Evolutionary conservation across 92 coral and sea anemone genomes (phyloP).

Genomic region (Montipora capitata): DNA sequence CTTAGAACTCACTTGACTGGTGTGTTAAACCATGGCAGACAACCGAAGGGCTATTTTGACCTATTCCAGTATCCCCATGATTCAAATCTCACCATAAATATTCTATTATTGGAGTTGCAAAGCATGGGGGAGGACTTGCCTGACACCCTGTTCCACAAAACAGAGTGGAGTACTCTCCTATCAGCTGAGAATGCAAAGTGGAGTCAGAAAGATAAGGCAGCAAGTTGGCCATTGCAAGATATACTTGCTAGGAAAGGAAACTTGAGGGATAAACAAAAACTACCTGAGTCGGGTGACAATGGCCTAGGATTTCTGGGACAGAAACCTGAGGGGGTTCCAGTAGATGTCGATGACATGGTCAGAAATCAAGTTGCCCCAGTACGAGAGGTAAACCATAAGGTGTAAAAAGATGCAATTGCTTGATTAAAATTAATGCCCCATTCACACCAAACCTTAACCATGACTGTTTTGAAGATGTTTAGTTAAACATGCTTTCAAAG

Average conservation of each 20-base stretch:
- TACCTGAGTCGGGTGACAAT: constrained; percentile 5
- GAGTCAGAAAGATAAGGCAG: constrained; percentile 22
- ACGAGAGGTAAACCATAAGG: constrained; percentile 36
- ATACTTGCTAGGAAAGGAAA: not conserved
- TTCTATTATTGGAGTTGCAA: constrained; percentile 65
- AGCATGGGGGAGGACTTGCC: constrained; percentile 75
- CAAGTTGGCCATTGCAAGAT: constrained; percentile 48
- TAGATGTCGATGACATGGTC: constrained; percentile 4
- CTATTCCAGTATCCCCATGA: constrained; percentile 78
- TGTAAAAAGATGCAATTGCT: not conserved
- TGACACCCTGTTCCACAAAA: constrained; percentile 53
- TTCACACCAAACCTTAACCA: not conserved
- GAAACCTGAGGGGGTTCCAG: constrained; percentile 54
- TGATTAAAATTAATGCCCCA: not conserved
- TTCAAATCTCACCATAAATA: constrained; percentile 70
- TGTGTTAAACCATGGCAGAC: constrained; percentile 76
- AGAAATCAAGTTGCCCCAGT: constrained; percentile 60
- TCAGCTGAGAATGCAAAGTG: constrained; percentile 34
- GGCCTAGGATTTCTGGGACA: constrained; percentile 54
- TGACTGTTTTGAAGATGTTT: not conserved
- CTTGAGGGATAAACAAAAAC: not conserved
- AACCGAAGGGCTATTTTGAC: constrained; percentile 75
- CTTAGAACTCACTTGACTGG: constrained; percentile 79
- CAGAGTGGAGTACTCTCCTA: constrained; percentile 51
- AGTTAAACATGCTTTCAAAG: not conserved